Evolutionary conservation across 2,113 vertebrate genomes (phyloP).

Genomic region (Lathamus discolor): DNA sequence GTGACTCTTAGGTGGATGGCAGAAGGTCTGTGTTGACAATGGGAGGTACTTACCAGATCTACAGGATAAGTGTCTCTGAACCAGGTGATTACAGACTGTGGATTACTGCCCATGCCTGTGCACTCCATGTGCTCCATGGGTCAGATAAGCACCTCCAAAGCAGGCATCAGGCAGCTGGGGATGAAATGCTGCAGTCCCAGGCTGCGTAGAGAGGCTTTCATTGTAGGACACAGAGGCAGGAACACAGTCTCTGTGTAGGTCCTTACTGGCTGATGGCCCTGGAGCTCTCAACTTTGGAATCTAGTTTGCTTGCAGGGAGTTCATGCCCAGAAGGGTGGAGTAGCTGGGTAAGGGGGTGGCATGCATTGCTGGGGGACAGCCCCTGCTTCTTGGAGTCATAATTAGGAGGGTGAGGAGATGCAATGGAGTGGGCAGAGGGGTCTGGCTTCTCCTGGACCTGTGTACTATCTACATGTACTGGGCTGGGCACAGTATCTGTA

Average conservation of each 20-base stretch:
- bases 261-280: neutral
- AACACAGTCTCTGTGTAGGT: neutral
- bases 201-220: neutral
- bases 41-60: neutral
- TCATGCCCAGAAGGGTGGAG: neutral
- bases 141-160: neutral
- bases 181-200: neutral
- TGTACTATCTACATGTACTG: neutral
- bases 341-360: neutral
- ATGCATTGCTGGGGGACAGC: neutral
- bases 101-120: neutral
- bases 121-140: fast-evolving
- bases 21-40: neutral
- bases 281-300: neutral
- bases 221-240: neutral
- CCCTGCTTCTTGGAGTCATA: neutral
- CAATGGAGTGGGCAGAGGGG: neutral
- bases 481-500: neutral
- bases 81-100: neutral
- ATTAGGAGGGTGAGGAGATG: neutral
- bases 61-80: neutral
- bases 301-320: neutral
- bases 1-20: neutral
- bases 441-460: neutral
- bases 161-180: neutral